Base-by-base conservation (phyloP, 2,113 vertebrate genomes). In the Osmerus mordax region DNA sequence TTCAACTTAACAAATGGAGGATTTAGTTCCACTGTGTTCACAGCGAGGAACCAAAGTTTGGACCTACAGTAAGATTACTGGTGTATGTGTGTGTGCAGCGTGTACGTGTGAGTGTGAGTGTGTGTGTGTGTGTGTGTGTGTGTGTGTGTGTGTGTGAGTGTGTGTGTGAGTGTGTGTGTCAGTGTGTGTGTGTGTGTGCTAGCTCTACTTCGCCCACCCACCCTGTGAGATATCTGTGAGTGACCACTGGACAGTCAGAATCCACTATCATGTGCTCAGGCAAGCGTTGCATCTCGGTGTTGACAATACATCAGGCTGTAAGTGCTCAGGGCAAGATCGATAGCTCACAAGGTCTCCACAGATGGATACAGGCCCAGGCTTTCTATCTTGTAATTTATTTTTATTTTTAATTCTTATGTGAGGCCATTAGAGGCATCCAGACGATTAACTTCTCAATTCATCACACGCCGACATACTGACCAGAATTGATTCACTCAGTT, bases 361-460 rank as follows among this genome's bases (percentile, higher is more conserved):
- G 85, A 85, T 84, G 81, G 87, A 81, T 77, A 86, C 78, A 81
- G 78, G 80, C 79, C 70, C 68, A 61, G 72, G 66, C 69, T 84
- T 86, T 87, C 83, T 80, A 76, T 73, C 75, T 69, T 75, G 83
- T 87, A 79, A 90, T 90, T 89, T 86, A 86, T 90, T 85, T 86
- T 76, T 89, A 88, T 85, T 87, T 86, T 77, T 81, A 82, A 87
- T 89, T 83, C 76, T 82, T 72, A 70, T 73, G 77, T 84, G 66
- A 28, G 78, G 73, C 85, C 85, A 85, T 90, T 87, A 87, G 71
- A 88, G 85, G 84, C 65, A 76, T 89, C 86, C 73, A 69, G 78
- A 74, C 77, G 77, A 89, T 90, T 87, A 91, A 87, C 85, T 86
- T 81, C 73, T 79, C 81, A 80, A 88, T 89, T 87, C 81, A 87